Conservation (phyloP, 2,888 invertebrate species). For the Dolichopus griseipennis region DNA sequence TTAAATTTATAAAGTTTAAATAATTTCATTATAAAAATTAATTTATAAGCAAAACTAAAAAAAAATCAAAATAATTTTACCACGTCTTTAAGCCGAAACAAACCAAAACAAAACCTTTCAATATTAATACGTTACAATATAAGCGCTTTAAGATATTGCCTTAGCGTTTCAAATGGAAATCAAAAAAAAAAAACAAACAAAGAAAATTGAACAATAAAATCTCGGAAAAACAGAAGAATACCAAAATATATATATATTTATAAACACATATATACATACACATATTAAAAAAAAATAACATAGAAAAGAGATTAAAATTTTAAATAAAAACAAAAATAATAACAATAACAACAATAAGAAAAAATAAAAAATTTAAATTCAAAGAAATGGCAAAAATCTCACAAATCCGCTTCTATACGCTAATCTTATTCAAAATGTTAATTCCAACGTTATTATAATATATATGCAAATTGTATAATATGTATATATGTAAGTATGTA, state of each 20-base stretch:
- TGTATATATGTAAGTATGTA: too few relatives aligned
- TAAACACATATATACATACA: too few relatives aligned
- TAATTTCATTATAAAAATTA: too few relatives aligned
- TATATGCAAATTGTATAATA: not conserved
- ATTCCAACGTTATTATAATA: constrained; percentile 2
- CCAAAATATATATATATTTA: too few relatives aligned
- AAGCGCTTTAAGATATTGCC: constrained; percentile 2
- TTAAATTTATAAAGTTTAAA: too few relatives aligned
- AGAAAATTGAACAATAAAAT: too few relatives aligned
- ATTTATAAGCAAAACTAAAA: too few relatives aligned
- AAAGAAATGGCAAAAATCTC: not conserved
- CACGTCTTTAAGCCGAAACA: not conserved
- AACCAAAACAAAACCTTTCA: not conserved
- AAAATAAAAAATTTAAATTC: not conserved
- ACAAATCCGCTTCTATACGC: constrained; percentile 8
- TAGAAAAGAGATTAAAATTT: not conserved
- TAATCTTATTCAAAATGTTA: constrained; percentile 7
- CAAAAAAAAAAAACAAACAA: too few relatives aligned
- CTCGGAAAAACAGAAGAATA: too few relatives aligned
- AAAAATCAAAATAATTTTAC: not conserved
- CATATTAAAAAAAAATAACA: too few relatives aligned
- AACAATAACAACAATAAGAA: not conserved
- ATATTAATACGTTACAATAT: not conserved
- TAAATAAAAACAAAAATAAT: not conserved
- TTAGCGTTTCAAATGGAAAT: not conserved